Percentiles rank a stretch among this genome's conserved stretches.
These are phyloP conservation scores for Stichopus horrens DNA, from an alignment of 53 echinoderm and acorn worm genomes.

Conservation along the genomic window DNA sequence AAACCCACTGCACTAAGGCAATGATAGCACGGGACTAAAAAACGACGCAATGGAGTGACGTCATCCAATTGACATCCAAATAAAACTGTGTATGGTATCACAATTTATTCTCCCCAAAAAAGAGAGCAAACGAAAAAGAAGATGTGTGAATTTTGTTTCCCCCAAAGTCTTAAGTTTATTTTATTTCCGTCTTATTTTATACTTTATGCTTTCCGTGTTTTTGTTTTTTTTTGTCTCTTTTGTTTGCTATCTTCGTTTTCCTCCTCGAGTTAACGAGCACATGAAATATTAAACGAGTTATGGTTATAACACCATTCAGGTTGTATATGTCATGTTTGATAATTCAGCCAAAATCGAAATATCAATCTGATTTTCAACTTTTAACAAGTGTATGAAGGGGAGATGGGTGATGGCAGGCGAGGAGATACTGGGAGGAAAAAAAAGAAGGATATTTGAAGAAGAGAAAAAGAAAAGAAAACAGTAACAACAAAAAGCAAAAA, in stretches of 20 bases:
- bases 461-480: neutral
- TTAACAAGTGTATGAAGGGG: too few species aligned
- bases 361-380: neutral
- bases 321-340: neutral
- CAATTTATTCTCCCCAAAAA: too few species aligned
- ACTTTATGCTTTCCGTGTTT: neutral
- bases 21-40: too few species aligned
- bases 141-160: neutral
- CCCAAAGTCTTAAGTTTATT: neutral
- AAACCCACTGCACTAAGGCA: too few species aligned
- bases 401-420: too few species aligned
- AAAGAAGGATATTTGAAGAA: neutral
- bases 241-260: neutral
- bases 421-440: neutral
- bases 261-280: constrained; percentile 8
- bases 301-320: constrained; percentile 22
- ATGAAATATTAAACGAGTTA: constrained; percentile 33
- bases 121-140: neutral
- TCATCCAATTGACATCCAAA: too few species aligned
- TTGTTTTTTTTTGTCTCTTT: neutral
- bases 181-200: neutral
- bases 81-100: too few species aligned
- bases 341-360: neutral
- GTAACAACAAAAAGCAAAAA: neutral
- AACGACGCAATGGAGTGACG: too few species aligned